Evolutionary conservation across 2,888 invertebrate species (phyloP).

Genomic region (Acrobasis repandana): DNA sequence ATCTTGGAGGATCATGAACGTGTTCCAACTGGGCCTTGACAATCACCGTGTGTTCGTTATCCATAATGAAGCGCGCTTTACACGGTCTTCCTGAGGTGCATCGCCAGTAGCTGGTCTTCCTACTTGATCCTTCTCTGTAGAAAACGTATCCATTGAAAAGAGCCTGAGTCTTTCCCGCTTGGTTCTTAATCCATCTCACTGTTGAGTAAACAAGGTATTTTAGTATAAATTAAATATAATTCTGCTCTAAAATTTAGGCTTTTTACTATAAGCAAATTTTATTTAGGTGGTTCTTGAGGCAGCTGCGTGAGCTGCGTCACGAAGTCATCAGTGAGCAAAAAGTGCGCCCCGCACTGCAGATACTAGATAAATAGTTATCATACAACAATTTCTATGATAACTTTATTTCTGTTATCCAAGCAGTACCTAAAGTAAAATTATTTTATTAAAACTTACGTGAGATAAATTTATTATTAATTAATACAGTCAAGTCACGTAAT

Average conservation of each 20-base stretch:
- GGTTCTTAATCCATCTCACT: slow-evolving; percentile 10
- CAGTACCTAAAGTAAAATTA: too few relatives aligned
- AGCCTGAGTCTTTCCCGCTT: not conserved
- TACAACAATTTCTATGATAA: too few relatives aligned
- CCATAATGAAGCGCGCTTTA: slow-evolving; percentile 4
- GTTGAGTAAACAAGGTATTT: not conserved
- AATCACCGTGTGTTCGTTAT: not conserved
- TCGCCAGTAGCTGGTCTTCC: slow-evolving; percentile 9
- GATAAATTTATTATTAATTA: too few relatives aligned
- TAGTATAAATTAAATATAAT: not conserved
- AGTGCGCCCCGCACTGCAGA: slow-evolving; percentile 33
- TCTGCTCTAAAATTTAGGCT: not conserved
- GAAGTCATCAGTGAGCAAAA: slow-evolving; percentile 34
- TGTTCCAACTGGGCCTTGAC: slow-evolving; percentile 1
- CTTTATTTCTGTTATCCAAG: too few relatives aligned
- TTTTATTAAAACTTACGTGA: too few relatives aligned
- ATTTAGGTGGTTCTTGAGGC: slow-evolving; percentile 30
- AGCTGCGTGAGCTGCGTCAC: slow-evolving; percentile 40
- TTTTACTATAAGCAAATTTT: not conserved
- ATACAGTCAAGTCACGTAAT: too few relatives aligned
- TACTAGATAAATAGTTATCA: too few relatives aligned
- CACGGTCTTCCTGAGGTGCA: slow-evolving; percentile 2
- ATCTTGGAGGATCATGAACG: not conserved
- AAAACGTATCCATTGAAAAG: slow-evolving; percentile 3
- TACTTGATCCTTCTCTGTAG: not conserved